These are phyloP conservation scores for Venustoraphidia nigricollis DNA, from an alignment of 2,888 invertebrate genomes.

Conservation along the genomic window DNA sequence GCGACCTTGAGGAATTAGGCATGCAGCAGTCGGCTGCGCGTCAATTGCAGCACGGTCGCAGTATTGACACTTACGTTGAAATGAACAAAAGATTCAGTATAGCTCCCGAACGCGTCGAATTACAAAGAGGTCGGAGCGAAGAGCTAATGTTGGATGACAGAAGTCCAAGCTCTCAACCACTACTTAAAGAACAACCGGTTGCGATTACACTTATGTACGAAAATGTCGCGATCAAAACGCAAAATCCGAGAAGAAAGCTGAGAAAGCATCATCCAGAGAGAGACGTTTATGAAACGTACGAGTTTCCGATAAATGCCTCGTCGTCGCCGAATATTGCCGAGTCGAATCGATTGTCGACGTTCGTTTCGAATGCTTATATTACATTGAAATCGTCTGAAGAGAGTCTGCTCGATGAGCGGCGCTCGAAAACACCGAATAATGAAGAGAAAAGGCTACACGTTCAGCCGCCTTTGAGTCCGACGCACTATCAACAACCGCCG, in stretches of 20 bases:
- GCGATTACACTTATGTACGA: constrained; percentile 61
- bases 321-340: constrained; percentile 22
- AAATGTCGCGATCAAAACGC: constrained; percentile 52
- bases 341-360: constrained; percentile 22
- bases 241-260: constrained; percentile 56
- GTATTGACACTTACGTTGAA: constrained; percentile 65
- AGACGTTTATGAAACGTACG: constrained; percentile 43
- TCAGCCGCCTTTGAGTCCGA: constrained; percentile 63
- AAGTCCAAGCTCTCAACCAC: constrained; percentile 30
- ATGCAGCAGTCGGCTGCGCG: constrained; percentile 32
- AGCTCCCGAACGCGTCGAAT: constrained; percentile 22
- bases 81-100: constrained; percentile 43
- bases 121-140: constrained; percentile 13
- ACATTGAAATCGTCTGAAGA: constrained; percentile 41
- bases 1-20: constrained; percentile 51
- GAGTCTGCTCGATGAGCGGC: constrained; percentile 39
- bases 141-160: constrained; percentile 21
- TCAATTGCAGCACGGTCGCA: constrained; percentile 49
- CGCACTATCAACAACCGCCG: constrained; percentile 80
- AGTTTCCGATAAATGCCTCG: constrained; percentile 23
- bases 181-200: constrained; percentile 43
- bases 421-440: constrained; percentile 13
- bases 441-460: constrained; percentile 10
- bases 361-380: constrained; percentile 37
- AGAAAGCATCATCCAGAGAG: constrained; percentile 38